These are phyloP conservation scores for Campoletis sonorensis DNA, from an alignment of 1,140 invertebrate genomes.

Conservation along the genomic window DNA sequence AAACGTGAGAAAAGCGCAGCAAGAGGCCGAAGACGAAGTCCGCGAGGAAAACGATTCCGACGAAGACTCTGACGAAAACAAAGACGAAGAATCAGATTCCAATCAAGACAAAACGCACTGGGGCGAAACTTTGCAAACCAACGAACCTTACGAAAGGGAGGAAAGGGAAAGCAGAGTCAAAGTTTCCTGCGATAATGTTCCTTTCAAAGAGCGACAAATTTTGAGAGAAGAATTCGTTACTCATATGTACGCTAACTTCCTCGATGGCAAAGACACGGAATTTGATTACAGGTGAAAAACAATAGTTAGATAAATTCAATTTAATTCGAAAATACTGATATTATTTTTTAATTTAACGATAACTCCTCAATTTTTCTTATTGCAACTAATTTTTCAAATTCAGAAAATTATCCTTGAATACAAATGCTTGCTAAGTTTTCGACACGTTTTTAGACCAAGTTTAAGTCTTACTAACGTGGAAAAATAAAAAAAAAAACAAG, in stretches of 20 bases:
- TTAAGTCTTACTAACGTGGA: too few relatives aligned
- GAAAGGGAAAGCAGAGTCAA: slow-evolving; percentile 17
- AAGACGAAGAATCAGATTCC: slow-evolving; percentile 56
- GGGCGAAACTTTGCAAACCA: slow-evolving; percentile 45
- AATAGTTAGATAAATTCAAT: slow-evolving; percentile 19
- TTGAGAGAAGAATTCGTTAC: slow-evolving; percentile 89
- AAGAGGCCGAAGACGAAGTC: slow-evolving; percentile 78
- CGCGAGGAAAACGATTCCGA: slow-evolving; percentile 61
- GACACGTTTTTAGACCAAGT: too few relatives aligned
- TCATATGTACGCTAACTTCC: slow-evolving; percentile 92
- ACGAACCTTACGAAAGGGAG: slow-evolving; percentile 16
- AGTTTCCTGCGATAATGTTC: slow-evolving; percentile 46
- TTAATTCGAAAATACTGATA: neutral
- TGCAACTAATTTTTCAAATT: too few relatives aligned
- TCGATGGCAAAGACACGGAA: slow-evolving; percentile 88
- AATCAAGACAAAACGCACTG: slow-evolving; percentile 35
- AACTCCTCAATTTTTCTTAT: too few relatives aligned
- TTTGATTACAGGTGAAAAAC: slow-evolving; percentile 86
- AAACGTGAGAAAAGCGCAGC: slow-evolving; percentile 80
- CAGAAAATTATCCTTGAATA: too few relatives aligned
- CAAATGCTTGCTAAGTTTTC: too few relatives aligned
- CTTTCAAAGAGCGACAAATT: slow-evolving; percentile 79
- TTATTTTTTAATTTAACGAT: too few relatives aligned
- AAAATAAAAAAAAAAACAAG: too few relatives aligned
- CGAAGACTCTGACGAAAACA: slow-evolving; percentile 70